Conservation (phyloP, 2,888 invertebrate genomes). For the Spatulosminthurus flaviceps region DNA sequence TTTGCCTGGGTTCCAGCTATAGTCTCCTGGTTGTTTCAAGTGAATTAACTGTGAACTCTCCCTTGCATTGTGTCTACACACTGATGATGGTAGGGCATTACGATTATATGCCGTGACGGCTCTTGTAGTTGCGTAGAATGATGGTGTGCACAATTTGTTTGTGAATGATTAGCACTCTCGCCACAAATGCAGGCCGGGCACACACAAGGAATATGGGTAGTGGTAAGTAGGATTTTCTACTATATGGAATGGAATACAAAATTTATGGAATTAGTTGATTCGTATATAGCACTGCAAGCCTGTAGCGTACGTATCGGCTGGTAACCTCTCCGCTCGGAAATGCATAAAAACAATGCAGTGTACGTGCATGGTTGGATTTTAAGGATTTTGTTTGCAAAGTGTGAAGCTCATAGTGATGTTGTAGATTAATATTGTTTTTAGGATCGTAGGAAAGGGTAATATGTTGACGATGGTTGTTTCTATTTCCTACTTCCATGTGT, state of each 20-base stretch:
- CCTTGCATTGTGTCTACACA: not conserved
- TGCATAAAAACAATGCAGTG: not conserved
- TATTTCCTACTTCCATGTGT: not conserved
- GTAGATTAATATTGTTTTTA: not conserved
- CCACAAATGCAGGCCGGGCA: no score
- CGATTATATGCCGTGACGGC: no score
- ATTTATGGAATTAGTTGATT: not conserved
- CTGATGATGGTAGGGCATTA: not conserved
- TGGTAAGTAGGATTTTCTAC: not conserved
- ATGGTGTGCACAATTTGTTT: no score
- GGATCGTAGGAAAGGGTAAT: not conserved
- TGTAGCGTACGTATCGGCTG: no score
- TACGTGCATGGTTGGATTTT: not conserved
- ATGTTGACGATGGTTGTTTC: not conserved
- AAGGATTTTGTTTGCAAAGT: constrained; percentile 34
- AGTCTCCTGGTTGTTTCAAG: not conserved
- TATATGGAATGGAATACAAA: not conserved
- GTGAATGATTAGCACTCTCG: no score
- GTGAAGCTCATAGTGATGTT: constrained; percentile 18
- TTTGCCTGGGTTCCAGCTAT: constrained; percentile 19
- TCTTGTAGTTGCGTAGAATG: no score
- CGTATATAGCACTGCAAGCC: not conserved
- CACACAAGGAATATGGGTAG: no score
- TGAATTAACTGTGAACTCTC: constrained; percentile 18
- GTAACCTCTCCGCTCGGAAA: no score